These are phyloP conservation scores for Cotesia glomerata DNA, from an alignment of 1,140 invertebrate genomes.

Conservation along the genomic window DNA sequence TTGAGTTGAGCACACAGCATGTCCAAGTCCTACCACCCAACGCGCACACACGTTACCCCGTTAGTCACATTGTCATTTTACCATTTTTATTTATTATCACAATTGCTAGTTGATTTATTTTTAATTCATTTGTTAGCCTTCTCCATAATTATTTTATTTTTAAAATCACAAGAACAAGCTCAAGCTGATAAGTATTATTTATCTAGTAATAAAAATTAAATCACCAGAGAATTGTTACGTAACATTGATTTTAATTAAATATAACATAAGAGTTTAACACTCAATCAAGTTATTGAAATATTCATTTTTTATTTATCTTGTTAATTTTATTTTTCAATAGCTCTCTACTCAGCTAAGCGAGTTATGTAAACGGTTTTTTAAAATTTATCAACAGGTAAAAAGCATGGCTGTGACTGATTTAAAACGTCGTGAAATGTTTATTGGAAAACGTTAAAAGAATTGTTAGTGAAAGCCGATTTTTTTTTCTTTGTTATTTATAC, in stretches of 20 bases:
- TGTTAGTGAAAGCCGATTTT: constrained; percentile 1
- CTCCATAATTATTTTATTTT: no score
- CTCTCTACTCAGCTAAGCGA: no score
- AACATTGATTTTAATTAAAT: no score
- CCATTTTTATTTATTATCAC: constrained; percentile 29
- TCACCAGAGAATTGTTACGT: no score
- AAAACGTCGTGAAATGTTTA: neutral
- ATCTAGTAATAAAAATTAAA: no score
- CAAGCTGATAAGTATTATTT: no score
- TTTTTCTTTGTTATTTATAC: neutral
- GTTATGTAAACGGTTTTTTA: no score
- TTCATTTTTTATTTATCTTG: no score
- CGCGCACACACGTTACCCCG: constrained; percentile 54
- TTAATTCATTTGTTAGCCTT: neutral
- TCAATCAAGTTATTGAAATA: no score
- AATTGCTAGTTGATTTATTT: neutral
- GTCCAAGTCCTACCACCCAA: constrained; percentile 82
- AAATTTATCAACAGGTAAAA: neutral
- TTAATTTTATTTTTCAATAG: no score
- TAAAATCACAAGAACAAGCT: no score
- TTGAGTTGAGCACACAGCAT: constrained; percentile 91
- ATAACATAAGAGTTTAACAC: no score
- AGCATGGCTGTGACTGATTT: neutral
- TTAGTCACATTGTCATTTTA: constrained; percentile 51
- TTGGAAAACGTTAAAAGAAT: constrained; percentile 13